These are phyloP conservation scores for Lucinisca nassula DNA, from an alignment of 2,888 invertebrate genomes.

Conservation along the genomic window DNA sequence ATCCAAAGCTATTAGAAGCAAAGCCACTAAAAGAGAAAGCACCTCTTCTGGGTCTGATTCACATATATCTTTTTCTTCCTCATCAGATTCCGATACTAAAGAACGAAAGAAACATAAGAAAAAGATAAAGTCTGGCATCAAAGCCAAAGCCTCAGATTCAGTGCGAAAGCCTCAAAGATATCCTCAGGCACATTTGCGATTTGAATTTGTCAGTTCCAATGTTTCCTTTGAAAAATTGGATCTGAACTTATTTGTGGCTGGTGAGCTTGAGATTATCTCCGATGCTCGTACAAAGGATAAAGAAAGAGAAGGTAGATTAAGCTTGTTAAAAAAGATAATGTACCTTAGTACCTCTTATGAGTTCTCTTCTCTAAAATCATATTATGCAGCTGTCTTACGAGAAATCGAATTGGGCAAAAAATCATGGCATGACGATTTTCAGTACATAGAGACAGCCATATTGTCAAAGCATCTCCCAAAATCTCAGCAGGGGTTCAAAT, in stretches of 20 bases:
- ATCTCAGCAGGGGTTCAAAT: neutral
- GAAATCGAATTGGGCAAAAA: constrained; percentile 26
- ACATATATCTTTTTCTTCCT: neutral
- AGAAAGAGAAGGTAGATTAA: constrained; percentile 5
- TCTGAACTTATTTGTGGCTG: neutral
- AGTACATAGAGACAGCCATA: constrained; percentile 16
- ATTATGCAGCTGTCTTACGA: constrained; percentile 11
- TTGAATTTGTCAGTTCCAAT: constrained; percentile 7
- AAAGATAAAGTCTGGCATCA: neutral
- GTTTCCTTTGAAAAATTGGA: constrained; percentile 6
- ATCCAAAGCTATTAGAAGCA: no score
- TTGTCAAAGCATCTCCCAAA: neutral
- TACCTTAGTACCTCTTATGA: constrained; percentile 9
- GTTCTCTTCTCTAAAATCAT: constrained; percentile 27
- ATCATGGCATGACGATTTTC: constrained; percentile 8
- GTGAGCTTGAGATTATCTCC: constrained; percentile 25
- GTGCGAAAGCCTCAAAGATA: neutral
- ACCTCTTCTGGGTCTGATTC: no score
- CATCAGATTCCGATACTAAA: no score
- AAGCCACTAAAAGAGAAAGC: no score
- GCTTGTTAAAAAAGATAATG: constrained; percentile 25
- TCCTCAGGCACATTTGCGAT: neutral
- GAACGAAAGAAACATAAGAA: neutral
- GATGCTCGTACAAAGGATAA: neutral
- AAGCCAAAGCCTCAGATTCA: constrained; percentile 10